phyloP scores from a whole-genome alignment of 2,113 vertebrate species.

The Cettia cetti region DNA sequence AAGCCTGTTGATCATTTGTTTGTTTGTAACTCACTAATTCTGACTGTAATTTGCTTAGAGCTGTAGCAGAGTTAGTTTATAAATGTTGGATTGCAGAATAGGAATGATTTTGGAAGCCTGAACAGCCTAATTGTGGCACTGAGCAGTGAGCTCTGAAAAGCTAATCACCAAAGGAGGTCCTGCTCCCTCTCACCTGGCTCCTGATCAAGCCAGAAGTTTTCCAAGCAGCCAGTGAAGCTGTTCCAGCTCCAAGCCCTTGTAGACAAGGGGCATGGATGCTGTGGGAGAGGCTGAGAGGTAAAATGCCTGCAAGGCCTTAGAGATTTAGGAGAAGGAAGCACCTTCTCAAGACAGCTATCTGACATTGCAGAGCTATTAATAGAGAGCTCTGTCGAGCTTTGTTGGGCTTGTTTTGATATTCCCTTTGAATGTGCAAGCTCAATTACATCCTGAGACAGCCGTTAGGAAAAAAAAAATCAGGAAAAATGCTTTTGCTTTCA shows the following conservation, averaged over 20 bases:
- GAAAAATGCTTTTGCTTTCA: constrained; percentile 40
- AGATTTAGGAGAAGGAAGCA: constrained; percentile 22
- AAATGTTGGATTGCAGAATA: background rate
- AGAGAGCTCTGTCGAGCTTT: constrained; percentile 13
- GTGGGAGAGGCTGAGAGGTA: background rate
- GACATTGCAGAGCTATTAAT: constrained; percentile 36
- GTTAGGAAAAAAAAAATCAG: background rate
- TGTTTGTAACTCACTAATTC: constrained; percentile 12
- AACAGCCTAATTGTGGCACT: background rate
- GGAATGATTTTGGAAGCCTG: constrained; percentile 3
- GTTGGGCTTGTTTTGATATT: constrained; percentile 57
- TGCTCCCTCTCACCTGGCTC: background rate
- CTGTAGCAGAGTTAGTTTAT: background rate
- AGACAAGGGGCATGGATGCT: background rate
- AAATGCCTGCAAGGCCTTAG: background rate
- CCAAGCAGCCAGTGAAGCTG: background rate
- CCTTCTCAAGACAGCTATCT: background rate
- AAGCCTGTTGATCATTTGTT: background rate
- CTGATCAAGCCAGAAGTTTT: background rate
- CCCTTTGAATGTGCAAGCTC: constrained; percentile 14
- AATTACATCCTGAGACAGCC: constrained; percentile 48
- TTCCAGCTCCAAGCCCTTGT: background rate
- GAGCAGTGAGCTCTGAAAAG: constrained; percentile 2
- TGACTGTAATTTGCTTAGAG: constrained; percentile 9
- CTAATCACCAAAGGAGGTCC: background rate